Conservation (phyloP, 2,888 invertebrate genomes). For the Horisme vitalbata region DNA sequence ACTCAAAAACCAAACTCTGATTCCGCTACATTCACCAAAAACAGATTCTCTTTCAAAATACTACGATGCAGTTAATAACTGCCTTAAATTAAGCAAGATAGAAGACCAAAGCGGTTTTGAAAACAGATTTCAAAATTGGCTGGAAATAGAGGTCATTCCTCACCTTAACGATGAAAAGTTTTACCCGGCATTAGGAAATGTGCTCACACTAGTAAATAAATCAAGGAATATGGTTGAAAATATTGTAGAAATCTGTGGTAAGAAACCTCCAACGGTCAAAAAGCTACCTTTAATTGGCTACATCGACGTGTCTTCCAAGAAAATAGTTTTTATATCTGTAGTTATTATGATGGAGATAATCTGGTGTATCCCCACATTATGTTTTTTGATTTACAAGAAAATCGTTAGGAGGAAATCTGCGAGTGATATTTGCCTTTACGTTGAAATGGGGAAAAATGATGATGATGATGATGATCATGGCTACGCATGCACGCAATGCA, state of each 20-base stretch:
- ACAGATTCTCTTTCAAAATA: constrained; percentile 78
- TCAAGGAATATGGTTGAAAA: constrained; percentile 34
- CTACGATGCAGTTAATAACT: constrained; percentile 79
- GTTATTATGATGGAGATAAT: constrained; percentile 59
- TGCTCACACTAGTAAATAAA: constrained; percentile 61
- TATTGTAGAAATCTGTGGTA: constrained; percentile 27
- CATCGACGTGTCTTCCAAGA: constrained; percentile 47
- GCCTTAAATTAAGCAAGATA: constrained; percentile 64
- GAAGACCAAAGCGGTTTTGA: constrained; percentile 71
- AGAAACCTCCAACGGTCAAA: neutral
- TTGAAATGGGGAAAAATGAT: neutral
- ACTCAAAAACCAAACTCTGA: constrained; percentile 63
- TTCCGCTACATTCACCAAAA: constrained; percentile 48
- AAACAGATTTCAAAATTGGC: constrained; percentile 79
- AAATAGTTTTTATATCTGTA: constrained; percentile 48
- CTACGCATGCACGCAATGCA: constrained; percentile 3
- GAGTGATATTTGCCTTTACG: neutral
- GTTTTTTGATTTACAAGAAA: constrained; percentile 39
- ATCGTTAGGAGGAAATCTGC: constrained; percentile 30
- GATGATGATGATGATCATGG: neutral
- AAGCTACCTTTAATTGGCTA: constrained; percentile 27
- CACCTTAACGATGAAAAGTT: constrained; percentile 84
- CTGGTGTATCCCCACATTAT: constrained; percentile 60
- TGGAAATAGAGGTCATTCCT: constrained; percentile 70
- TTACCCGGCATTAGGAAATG: constrained; percentile 81